Percentiles rank a stretch among this genome's conserved stretches.
Evolutionary conservation across 2,888 invertebrate species (phyloP).

Genomic region (Copidosoma aretas): DNA sequence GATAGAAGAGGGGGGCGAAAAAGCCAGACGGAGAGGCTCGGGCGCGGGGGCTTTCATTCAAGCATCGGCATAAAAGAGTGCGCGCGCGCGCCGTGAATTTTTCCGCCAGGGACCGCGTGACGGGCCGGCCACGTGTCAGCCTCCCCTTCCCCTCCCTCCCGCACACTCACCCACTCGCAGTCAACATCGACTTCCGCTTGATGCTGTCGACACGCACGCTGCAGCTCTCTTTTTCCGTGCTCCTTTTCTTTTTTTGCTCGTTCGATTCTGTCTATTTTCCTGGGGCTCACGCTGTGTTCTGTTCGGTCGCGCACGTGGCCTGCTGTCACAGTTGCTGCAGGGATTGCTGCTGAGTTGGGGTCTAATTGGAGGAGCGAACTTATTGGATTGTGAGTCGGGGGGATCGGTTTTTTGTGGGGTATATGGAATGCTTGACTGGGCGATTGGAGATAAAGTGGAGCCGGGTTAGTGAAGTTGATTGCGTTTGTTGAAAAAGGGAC

Average conservation of each 20-base stretch:
- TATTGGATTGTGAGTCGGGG: no score
- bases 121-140: conserved; percentile 31
- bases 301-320: conserved; percentile 23
- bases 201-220: not conserved
- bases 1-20: not conserved
- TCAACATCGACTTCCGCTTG: not conserved
- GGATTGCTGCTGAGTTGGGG: no score
- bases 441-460: no score
- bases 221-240: not conserved
- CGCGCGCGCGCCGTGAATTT: conserved; percentile 14
- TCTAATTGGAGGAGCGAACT: no score
- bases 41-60: conserved; percentile 30
- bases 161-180: conserved; percentile 14
- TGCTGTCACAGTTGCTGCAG: no score
- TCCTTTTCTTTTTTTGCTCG: not conserved
- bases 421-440: no score
- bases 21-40: not conserved
- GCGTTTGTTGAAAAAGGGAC: no score
- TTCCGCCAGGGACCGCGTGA: conserved; percentile 12
- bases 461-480: no score
- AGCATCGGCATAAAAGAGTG: conserved; percentile 27
- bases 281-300: not conserved
- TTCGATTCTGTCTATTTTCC: not conserved
- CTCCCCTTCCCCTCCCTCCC: not conserved
- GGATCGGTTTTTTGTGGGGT: no score